Evolutionary conservation across 2,888 invertebrate species (phyloP).

Genomic region (Ariolimax columbianus): DNA sequence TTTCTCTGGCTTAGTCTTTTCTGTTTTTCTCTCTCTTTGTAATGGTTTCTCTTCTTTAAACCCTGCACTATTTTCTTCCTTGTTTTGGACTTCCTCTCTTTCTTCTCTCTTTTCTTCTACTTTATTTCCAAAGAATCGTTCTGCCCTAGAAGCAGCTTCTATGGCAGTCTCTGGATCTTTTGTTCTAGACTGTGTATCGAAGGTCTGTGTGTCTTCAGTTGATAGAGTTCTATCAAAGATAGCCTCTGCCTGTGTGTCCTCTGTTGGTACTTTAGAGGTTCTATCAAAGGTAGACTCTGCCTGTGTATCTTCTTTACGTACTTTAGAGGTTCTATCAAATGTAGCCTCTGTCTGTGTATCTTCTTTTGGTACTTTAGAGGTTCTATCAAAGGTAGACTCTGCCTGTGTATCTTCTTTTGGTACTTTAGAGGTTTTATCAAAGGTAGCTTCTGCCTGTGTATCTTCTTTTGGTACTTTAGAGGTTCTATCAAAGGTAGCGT

Average conservation of each 20-base stretch:
- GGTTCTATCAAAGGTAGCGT: background rate
- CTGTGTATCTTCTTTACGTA: background rate
- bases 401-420: background rate
- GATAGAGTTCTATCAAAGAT: background rate
- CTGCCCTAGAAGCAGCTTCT: background rate
- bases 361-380: background rate
- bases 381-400: slow-evolving; percentile 1
- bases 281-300: slow-evolving; percentile 8
- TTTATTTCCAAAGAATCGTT: background rate
- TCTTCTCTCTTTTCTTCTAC: slow-evolving; percentile 18
- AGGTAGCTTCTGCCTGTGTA: background rate
- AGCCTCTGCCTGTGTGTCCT: slow-evolving; percentile 23
- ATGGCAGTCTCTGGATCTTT: background rate
- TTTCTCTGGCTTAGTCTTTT: slow-evolving; percentile 3
- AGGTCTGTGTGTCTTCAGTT: too few species aligned
- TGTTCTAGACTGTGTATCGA: too few species aligned
- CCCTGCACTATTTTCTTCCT: background rate
- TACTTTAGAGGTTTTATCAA: background rate
- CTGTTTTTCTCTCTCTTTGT: slow-evolving; percentile 13
- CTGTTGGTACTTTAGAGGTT: background rate
- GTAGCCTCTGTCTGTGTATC: slow-evolving; percentile 22
- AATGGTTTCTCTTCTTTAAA: background rate
- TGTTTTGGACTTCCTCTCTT: background rate
- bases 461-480: background rate
- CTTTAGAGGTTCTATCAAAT: slow-evolving; percentile 4